Evolutionary conservation across 2,888 invertebrate genomes (phyloP).

Genomic region (Pachydiplax longipennis): DNA sequence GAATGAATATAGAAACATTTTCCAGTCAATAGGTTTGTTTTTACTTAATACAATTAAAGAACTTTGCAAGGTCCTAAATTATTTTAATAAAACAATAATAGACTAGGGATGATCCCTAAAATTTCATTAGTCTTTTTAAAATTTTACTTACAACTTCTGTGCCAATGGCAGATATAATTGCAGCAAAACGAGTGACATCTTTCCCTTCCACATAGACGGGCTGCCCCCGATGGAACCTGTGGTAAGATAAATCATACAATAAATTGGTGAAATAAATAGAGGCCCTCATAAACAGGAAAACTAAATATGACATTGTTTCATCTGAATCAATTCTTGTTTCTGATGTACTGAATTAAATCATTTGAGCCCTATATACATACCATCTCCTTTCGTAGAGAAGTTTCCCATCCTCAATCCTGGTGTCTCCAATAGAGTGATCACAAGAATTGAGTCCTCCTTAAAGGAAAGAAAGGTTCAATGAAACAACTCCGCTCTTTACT

Average conservation of each 20-base stretch:
- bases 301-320: conserved; percentile 46
- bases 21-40: no score
- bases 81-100: not conserved
- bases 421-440: conserved; percentile 70
- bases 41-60: not conserved
- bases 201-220: conserved; percentile 90
- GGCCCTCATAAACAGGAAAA: conserved; percentile 29
- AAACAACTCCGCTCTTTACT: not conserved
- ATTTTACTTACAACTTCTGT: conserved; percentile 80
- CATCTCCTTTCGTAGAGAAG: conserved; percentile 91
- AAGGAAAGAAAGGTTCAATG: not conserved
- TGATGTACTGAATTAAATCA: not conserved
- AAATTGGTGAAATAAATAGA: not conserved
- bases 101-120: not conserved
- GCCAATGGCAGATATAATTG: conserved; percentile 89
- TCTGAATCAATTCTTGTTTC: not conserved
- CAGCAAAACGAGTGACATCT: conserved; percentile 84
- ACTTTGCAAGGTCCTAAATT: not conserved
- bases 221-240: conserved; percentile 88
- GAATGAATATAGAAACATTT: not conserved
- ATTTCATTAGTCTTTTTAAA: not conserved
- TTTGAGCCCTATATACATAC: conserved; percentile 59
- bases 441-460: conserved; percentile 49
- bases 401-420: conserved; percentile 93
- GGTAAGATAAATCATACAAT: conserved; percentile 48